Evolutionary conservation across 2,888 invertebrate species (phyloP).

Genomic region (Cosmia pyralina): DNA sequence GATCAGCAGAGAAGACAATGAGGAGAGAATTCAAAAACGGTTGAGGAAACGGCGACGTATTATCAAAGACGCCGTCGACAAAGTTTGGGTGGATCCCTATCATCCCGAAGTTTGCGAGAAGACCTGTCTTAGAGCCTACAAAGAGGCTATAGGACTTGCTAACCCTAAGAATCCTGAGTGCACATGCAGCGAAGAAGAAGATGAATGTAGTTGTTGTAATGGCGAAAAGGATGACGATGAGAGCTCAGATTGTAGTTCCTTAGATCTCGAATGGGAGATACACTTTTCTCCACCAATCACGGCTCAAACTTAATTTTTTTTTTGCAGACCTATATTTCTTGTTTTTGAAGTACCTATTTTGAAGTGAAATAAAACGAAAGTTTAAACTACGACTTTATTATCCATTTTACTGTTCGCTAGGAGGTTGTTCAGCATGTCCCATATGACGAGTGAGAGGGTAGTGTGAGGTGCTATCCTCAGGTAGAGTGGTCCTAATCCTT

Average conservation of each 20-base stretch:
- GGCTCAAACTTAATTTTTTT: conserved; percentile 28
- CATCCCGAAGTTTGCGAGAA: conserved; percentile 78
- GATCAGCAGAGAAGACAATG: conserved; percentile 76
- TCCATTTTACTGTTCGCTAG: conserved; percentile 75
- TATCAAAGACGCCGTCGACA: conserved; percentile 68
- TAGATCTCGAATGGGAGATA: conserved; percentile 84
- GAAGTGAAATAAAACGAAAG: conserved; percentile 54
- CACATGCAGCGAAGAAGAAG: conserved; percentile 58
- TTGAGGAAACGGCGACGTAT: conserved; percentile 68
- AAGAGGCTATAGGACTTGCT: conserved; percentile 73
- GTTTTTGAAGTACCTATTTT: conserved; percentile 11
- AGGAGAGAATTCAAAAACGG: conserved; percentile 71
- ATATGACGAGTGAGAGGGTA: conserved; percentile 93
- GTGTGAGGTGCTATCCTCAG: conserved; percentile 95
- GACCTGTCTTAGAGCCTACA: conserved; percentile 76
- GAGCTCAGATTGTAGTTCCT: conserved; percentile 77
- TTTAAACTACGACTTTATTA: conserved; percentile 55
- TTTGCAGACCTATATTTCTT: conserved; percentile 4
- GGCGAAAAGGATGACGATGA: conserved; percentile 64
- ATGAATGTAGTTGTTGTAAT: conserved; percentile 69
- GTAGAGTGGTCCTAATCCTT: conserved; percentile 94
- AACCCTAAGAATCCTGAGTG: conserved; percentile 70
- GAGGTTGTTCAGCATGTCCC: conserved; percentile 90
- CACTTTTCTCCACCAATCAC: conserved; percentile 82
- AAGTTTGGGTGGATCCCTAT: conserved; percentile 75